Evolutionary conservation across 2,113 vertebrate genomes (phyloP).

Genomic region (Rhegmatorhina hoffmannsi): DNA sequence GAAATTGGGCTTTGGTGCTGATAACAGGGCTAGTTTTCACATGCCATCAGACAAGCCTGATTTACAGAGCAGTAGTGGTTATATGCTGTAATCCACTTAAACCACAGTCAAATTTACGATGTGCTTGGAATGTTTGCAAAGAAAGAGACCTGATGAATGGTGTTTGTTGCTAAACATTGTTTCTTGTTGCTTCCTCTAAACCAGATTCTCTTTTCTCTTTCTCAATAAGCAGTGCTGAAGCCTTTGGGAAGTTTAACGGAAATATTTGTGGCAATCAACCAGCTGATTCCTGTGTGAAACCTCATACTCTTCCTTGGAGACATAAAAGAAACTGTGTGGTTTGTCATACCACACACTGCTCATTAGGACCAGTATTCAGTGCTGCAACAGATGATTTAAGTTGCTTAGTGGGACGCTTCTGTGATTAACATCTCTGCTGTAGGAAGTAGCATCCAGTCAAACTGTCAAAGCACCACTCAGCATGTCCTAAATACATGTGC

Average conservation of each 20-base stretch:
- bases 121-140: neutral
- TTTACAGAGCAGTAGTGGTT: neutral
- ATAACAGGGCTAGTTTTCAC: neutral
- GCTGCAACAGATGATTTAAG: neutral
- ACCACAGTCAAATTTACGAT: neutral
- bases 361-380: neutral
- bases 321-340: neutral
- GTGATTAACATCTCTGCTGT: slow-evolving; percentile 17
- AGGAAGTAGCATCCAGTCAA: slow-evolving; percentile 9
- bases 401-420: neutral
- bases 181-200: slow-evolving; percentile 10
- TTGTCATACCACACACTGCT: neutral
- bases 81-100: neutral
- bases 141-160: neutral
- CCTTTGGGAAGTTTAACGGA: neutral
- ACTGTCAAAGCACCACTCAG: neutral
- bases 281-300: slow-evolving; percentile 37
- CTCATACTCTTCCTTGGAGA: slow-evolving; percentile 7
- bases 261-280: slow-evolving; percentile 5
- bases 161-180: neutral
- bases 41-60: neutral
- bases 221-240: neutral
- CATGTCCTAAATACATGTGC: neutral
- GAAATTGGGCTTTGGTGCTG: neutral
- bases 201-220: neutral